Conservation (phyloP, 2,113 vertebrate species). For the Carlito syrichta region DNA sequence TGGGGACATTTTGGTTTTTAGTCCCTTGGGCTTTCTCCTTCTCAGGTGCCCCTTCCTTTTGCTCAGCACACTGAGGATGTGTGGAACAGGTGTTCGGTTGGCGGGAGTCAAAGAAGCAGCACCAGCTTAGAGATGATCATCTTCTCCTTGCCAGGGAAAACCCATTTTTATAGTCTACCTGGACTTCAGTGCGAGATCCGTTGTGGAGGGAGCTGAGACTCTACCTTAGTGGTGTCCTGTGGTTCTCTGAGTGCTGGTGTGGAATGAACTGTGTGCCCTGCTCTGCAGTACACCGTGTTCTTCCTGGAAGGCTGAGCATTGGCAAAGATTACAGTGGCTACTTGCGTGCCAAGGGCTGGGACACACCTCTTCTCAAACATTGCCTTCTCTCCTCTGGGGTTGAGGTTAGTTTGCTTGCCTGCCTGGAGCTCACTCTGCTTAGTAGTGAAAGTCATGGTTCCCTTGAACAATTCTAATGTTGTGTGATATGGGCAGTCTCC, state of each 20-base stretch:
- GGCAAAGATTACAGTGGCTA: neutral
- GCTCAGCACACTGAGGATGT: neutral
- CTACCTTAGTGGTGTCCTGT: neutral
- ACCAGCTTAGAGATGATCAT: neutral
- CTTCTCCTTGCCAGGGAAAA: neutral
- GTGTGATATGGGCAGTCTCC: neutral
- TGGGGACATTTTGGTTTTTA: neutral
- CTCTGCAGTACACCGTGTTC: neutral
- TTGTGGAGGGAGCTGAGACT: neutral
- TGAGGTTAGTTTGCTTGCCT: neutral
- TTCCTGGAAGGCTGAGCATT: neutral
- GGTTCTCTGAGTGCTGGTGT: neutral
- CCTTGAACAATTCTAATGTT: neutral
- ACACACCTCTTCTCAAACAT: neutral
- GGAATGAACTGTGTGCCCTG: too few relatives aligned
- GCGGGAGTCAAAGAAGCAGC: neutral
- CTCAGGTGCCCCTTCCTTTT: neutral
- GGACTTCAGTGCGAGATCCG: neutral
- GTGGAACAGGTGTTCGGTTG: neutral
- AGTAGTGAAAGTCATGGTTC: fast-evolving
- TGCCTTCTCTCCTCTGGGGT: neutral
- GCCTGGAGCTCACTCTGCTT: neutral
- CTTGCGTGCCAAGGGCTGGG: neutral
- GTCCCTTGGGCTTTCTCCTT: neutral
- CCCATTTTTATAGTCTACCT: neutral